Evolutionary conservation across 2,888 invertebrate genomes (phyloP).

Genomic region (Sesamia inferens): DNA sequence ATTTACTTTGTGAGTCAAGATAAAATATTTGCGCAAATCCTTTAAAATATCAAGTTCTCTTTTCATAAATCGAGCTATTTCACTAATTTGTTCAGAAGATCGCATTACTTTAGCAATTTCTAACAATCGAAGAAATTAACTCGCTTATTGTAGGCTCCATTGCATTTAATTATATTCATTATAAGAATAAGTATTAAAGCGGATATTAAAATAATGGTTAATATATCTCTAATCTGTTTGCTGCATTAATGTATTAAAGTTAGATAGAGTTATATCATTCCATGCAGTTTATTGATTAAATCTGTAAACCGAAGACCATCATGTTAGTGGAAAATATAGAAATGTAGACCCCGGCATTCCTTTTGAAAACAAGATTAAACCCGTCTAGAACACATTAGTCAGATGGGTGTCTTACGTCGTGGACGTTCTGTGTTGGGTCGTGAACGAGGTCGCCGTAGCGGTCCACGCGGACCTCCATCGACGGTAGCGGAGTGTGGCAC

Average conservation of each 20-base stretch:
- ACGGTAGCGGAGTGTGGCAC: constrained; percentile 93
- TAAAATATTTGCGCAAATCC: constrained; percentile 62
- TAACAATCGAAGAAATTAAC: constrained; percentile 71
- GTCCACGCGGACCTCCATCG: constrained; percentile 93
- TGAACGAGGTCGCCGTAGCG: constrained; percentile 86
- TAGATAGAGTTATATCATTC: constrained; percentile 21
- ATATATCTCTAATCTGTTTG: constrained; percentile 16
- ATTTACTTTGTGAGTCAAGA: constrained; percentile 32
- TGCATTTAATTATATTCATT: constrained; percentile 63
- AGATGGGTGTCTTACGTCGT: constrained; percentile 89
- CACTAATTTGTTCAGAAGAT: constrained; percentile 59
- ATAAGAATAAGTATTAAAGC: constrained; percentile 45
- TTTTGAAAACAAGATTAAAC: constrained; percentile 51
- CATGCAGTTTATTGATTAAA: constrained; percentile 52
- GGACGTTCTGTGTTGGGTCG: constrained; percentile 87
- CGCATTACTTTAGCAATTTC: constrained; percentile 67
- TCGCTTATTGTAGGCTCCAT: constrained; percentile 65
- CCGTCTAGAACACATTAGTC: constrained; percentile 43
- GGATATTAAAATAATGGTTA: constrained; percentile 27
- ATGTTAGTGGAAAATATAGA: constrained; percentile 63
- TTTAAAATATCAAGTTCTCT: constrained; percentile 61
- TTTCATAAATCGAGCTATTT: constrained; percentile 65
- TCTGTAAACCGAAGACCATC: constrained; percentile 65
- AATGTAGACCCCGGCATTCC: constrained; percentile 47
- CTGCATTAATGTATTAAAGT: constrained; percentile 21